A percentile compares a stretch with the other conserved stretches of the same genome.
phyloP scores from a whole-genome alignment of 2,888 invertebrate genomes.

The Pollenia labialis region DNA sequence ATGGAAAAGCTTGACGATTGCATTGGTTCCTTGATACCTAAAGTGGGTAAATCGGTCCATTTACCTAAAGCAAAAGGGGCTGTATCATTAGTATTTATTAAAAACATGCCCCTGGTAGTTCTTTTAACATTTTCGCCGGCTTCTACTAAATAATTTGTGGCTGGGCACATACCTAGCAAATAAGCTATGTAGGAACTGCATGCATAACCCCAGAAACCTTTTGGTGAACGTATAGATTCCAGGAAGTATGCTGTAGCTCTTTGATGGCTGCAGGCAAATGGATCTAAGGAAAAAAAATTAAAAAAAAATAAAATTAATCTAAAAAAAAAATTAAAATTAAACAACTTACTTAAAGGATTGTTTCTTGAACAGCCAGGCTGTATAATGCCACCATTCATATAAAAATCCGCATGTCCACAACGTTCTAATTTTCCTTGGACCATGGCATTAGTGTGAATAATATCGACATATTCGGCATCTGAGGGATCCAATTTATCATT shows the following conservation, averaged over 20 bases:
- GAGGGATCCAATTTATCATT: slow-evolving; percentile 86
- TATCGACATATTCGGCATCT: slow-evolving; percentile 89
- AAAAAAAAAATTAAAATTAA: neutral
- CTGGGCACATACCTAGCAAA: slow-evolving; percentile 86
- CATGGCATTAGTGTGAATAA: slow-evolving; percentile 89
- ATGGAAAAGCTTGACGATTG: slow-evolving; percentile 36
- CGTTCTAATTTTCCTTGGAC: slow-evolving; percentile 88
- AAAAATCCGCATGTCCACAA: slow-evolving; percentile 89
- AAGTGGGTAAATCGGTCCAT: slow-evolving; percentile 84
- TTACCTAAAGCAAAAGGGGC: slow-evolving; percentile 87
- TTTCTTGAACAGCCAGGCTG: slow-evolving; percentile 87
- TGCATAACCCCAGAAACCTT: slow-evolving; percentile 88
- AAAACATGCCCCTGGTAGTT: slow-evolving; percentile 85
- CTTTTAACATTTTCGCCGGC: slow-evolving; percentile 85
- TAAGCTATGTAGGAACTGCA: slow-evolving; percentile 86
- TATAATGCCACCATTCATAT: slow-evolving; percentile 88
- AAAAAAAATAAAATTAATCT: neutral
- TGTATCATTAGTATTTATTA: slow-evolving; percentile 85
- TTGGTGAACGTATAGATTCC: slow-evolving; percentile 87
- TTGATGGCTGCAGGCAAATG: slow-evolving; percentile 88
- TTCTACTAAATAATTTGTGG: slow-evolving; percentile 84
- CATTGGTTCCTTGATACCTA: slow-evolving; percentile 76
- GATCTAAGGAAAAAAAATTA: slow-evolving; percentile 81
- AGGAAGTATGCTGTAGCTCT: slow-evolving; percentile 87
- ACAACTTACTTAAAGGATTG: slow-evolving; percentile 82